Conservation (phyloP, 2,113 vertebrate species). For the Neolamprologus ventralis region DNA sequence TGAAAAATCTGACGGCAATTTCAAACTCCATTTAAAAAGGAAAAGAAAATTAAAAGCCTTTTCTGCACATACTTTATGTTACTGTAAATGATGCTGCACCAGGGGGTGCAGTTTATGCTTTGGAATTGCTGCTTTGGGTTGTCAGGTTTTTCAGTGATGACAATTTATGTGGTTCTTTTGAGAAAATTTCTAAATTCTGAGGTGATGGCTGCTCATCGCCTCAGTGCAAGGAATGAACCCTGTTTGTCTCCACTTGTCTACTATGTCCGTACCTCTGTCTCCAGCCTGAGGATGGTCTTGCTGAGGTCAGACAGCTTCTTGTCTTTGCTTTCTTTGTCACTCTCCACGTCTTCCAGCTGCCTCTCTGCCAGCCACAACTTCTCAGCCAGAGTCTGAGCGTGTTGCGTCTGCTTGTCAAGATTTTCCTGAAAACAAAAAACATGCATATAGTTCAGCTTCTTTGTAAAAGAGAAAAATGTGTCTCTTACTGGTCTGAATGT, state of each 20-base stretch:
- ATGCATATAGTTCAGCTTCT: not conserved
- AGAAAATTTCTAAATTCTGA: not conserved
- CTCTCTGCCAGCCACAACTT: slow-evolving; percentile 72
- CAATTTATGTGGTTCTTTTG: not conserved
- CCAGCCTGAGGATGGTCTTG: slow-evolving; percentile 51
- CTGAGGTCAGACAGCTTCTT: slow-evolving; percentile 61
- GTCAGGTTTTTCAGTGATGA: not conserved
- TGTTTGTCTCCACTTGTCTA: not conserved
- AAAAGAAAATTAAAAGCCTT: not conserved
- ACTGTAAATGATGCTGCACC: not conserved
- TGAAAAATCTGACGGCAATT: not conserved
- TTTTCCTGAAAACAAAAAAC: slow-evolving; percentile 52
- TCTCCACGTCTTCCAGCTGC: slow-evolving; percentile 62
- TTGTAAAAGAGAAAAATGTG: not conserved
- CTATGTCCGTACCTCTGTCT: slow-evolving; percentile 59
- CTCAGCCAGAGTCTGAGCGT: slow-evolving; percentile 55
- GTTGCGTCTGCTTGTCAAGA: slow-evolving; percentile 68
- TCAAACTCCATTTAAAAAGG: not conserved
- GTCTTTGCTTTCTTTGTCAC: slow-evolving; percentile 41
- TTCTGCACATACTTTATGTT: not conserved
- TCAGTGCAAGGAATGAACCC: not conserved
- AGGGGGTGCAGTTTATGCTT: not conserved
- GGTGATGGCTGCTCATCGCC: not conserved
- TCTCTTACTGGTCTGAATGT: not conserved
- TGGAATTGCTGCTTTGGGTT: not conserved